Evolutionary conservation across 2,797 vertebrate species (phyloP).

Genomic region (Australoheros facetus): DNA sequence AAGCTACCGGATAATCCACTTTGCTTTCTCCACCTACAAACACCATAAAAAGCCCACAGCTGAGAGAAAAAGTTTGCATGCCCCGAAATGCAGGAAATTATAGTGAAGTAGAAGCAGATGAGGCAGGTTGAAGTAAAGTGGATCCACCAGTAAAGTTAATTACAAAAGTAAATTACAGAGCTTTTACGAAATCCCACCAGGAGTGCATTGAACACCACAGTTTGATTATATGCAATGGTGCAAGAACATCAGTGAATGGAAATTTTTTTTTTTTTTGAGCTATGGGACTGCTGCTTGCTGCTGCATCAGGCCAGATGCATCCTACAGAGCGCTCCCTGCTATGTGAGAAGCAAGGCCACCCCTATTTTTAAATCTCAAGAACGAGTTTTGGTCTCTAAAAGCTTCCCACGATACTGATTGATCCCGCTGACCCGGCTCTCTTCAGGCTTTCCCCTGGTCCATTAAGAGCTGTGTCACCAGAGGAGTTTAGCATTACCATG

Average conservation of each 20-base stretch:
- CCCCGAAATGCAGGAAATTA: conserved; percentile 20
- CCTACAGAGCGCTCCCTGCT: conserved; percentile 49
- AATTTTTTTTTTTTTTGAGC: conserved; percentile 7
- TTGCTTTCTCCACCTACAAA: not conserved
- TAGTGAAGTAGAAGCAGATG: conserved; percentile 31
- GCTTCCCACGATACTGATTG: conserved; percentile 78
- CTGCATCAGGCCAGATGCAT: conserved; percentile 53
- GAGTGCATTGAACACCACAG: conserved; percentile 21
- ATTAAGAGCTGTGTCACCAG: conserved; percentile 76
- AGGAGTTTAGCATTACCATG: conserved; percentile 69
- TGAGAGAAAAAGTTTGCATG: conserved; percentile 13
- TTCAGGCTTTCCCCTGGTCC: conserved; percentile 66
- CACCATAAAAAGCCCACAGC: not conserved
- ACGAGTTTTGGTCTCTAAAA: conserved; percentile 74
- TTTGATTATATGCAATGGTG: conserved; percentile 33
- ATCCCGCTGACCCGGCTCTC: conserved; percentile 70
- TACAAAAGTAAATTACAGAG: conserved; percentile 44
- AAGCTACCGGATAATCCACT: not conserved
- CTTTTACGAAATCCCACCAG: conserved; percentile 47
- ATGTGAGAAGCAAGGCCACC: conserved; percentile 50
- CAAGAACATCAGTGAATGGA: conserved; percentile 23
- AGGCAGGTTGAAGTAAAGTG: conserved; percentile 28
- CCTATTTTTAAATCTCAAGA: conserved; percentile 78
- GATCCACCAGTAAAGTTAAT: conserved; percentile 31
- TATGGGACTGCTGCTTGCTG: conserved; percentile 32